Evolutionary conservation across 92 coral and sea anemone species (phyloP).

Genomic region (Epizoanthus fatuus): DNA sequence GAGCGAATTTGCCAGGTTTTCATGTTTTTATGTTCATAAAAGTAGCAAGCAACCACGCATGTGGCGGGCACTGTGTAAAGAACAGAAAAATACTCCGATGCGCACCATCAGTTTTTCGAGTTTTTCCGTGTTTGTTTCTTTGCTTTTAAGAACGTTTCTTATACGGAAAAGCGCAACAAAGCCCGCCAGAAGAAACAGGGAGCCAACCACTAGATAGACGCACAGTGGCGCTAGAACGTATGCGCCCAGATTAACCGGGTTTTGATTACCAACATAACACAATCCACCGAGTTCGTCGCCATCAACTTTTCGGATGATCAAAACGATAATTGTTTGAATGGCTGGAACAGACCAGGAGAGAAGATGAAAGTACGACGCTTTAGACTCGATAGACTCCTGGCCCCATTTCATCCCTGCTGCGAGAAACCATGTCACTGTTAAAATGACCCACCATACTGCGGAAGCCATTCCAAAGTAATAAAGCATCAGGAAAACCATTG

Average conservation of each 20-base stretch:
- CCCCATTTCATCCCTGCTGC: conserved; percentile 99
- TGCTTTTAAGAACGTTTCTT: conserved; percentile 93
- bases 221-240: conserved; percentile 94
- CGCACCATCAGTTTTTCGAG: conserved; percentile 96
- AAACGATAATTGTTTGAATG: conserved; percentile 93
- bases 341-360: conserved; percentile 98
- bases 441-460: conserved; percentile 97
- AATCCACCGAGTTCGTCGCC: conserved; percentile 96
- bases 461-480: conserved; percentile 99
- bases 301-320: conserved; percentile 92
- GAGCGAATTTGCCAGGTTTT: conserved; percentile 78
- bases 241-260: conserved; percentile 77
- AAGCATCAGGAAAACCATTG: conserved; percentile 94
- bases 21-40: conserved; percentile 95
- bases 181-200: conserved; percentile 93
- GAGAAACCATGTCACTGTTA: conserved; percentile 97
- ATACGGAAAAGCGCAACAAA: conserved; percentile 96
- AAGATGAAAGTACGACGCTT: conserved; percentile 94
- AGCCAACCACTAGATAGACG: conserved; percentile 87
- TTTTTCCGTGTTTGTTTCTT: conserved; percentile 95
- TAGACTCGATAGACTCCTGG: conserved; percentile 95
- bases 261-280: conserved; percentile 93
- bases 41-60: conserved; percentile 90
- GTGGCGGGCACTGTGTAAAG: conserved; percentile 97
- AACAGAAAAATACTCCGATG: conserved; percentile 94